phyloP scores from a whole-genome alignment of 2,113 vertebrate genomes.

The Entelurus aequoreus region DNA sequence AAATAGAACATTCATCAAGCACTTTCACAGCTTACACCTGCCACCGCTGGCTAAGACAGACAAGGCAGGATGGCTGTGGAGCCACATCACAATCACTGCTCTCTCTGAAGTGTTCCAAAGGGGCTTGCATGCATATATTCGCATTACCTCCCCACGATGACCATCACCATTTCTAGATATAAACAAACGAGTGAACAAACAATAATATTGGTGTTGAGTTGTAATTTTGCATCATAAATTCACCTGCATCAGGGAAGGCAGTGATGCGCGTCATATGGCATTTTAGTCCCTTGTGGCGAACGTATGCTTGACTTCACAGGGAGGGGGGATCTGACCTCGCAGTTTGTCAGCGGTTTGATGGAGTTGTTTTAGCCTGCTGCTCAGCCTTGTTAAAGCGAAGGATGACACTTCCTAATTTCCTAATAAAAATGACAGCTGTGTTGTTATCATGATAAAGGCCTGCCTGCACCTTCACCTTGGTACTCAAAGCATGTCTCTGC shows the following conservation, averaged over 20 bases:
- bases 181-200: constrained; percentile 40
- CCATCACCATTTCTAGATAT: constrained; percentile 33
- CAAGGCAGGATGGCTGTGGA: constrained; percentile 44
- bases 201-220: constrained; percentile 8
- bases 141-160: constrained; percentile 47
- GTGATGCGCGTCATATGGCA: constrained; percentile 9
- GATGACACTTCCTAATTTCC: constrained; percentile 32
- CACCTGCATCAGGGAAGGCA: constrained; percentile 7
- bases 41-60: constrained; percentile 64
- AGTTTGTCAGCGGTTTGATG: constrained; percentile 14
- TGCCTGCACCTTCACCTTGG: constrained; percentile 36
- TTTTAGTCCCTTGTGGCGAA: constrained; percentile 6
- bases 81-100: constrained; percentile 57
- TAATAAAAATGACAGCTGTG: constrained; percentile 55
- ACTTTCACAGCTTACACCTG: constrained; percentile 65
- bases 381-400: constrained; percentile 28
- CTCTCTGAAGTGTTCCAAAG: constrained; percentile 48
- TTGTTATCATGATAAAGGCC: constrained; percentile 57
- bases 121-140: constrained; percentile 32
- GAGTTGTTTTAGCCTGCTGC: constrained; percentile 32
- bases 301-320: constrained; percentile 20
- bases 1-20: constrained; percentile 69
- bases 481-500: constrained; percentile 35
- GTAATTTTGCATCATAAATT: constrained; percentile 15
- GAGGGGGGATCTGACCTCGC: constrained; percentile 24